These are phyloP conservation scores for Gastrophryne carolinensis DNA, from an alignment of 2,797 vertebrate genomes.

Conservation along the genomic window DNA sequence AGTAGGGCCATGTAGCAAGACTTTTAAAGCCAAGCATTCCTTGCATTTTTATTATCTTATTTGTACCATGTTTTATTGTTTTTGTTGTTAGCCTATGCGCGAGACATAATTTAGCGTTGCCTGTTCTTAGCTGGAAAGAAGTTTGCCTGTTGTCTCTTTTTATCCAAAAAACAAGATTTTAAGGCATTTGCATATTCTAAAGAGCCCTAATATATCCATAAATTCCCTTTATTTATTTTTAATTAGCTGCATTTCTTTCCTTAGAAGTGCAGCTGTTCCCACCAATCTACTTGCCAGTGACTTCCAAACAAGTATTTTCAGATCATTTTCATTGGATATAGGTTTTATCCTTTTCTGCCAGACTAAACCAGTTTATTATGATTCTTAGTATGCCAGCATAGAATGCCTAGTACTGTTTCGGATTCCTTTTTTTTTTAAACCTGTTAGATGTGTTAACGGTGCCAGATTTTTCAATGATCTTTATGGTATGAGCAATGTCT, in stretches of 20 bases:
- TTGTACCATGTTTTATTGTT: conserved; percentile 30
- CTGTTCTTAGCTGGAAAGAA: not conserved
- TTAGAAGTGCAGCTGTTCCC: not conserved
- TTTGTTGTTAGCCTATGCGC: not conserved
- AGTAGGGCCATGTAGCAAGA: conserved; percentile 5
- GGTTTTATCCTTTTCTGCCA: conserved; percentile 15
- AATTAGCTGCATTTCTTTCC: conserved; percentile 14
- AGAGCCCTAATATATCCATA: not conserved
- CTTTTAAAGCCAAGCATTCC: conserved; percentile 26
- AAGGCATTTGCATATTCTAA: not conserved
- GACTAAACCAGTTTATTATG: not conserved
- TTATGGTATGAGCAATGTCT: not conserved
- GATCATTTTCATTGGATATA: conserved; percentile 13
- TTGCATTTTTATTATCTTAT: conserved; percentile 34
- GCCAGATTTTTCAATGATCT: conserved; percentile 20
- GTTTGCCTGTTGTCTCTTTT: not conserved
- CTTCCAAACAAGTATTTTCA: conserved; percentile 15
- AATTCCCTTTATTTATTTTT: not conserved
- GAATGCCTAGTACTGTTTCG: conserved; percentile 17
- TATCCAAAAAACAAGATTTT: not conserved
- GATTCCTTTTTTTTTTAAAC: not conserved
- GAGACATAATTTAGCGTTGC: not conserved
- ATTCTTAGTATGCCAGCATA: not conserved
- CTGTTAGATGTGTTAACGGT: not conserved
- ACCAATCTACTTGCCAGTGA: not conserved